Evolutionary conservation across 2,888 invertebrate genomes (phyloP).

Genomic region (Eulithis testata): DNA sequence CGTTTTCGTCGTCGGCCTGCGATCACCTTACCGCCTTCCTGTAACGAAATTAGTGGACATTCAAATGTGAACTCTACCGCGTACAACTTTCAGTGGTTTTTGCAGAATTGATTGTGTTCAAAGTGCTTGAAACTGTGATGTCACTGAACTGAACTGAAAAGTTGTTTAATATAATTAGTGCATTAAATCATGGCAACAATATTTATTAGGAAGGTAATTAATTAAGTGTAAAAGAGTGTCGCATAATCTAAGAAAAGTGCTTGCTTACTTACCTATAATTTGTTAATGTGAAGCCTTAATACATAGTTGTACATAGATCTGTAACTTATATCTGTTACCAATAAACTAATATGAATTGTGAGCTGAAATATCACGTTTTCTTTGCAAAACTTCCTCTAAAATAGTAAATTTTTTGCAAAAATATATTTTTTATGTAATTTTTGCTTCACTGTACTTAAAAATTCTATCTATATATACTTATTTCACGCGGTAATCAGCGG

Average conservation of each 20-base stretch:
- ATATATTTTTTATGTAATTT: background rate
- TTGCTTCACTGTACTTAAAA: background rate
- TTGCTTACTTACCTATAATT: too few relatives aligned
- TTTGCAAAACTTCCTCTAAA: background rate
- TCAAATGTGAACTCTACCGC: slow-evolving; percentile 7
- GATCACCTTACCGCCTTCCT: slow-evolving; percentile 37
- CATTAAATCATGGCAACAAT: background rate
- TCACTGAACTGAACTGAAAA: slow-evolving; percentile 5
- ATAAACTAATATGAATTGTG: too few relatives aligned
- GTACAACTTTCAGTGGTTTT: slow-evolving; percentile 8
- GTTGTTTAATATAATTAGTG: background rate
- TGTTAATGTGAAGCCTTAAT: too few relatives aligned
- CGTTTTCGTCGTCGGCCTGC: slow-evolving; percentile 45
- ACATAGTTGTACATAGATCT: too few relatives aligned
- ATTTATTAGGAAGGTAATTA: background rate
- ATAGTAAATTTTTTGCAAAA: background rate
- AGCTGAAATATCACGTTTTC: background rate
- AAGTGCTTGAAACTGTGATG: slow-evolving; percentile 7
- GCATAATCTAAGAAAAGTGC: too few relatives aligned
- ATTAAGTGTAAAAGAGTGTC: too few relatives aligned
- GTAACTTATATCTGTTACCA: background rate
- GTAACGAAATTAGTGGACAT: slow-evolving; percentile 7
- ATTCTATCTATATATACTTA: slow-evolving; percentile 6
- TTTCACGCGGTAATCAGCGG: background rate
- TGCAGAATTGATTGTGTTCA: background rate